Base-by-base conservation (phyloP, 2,888 invertebrate species). In the Tinea semifulvella region DNA sequence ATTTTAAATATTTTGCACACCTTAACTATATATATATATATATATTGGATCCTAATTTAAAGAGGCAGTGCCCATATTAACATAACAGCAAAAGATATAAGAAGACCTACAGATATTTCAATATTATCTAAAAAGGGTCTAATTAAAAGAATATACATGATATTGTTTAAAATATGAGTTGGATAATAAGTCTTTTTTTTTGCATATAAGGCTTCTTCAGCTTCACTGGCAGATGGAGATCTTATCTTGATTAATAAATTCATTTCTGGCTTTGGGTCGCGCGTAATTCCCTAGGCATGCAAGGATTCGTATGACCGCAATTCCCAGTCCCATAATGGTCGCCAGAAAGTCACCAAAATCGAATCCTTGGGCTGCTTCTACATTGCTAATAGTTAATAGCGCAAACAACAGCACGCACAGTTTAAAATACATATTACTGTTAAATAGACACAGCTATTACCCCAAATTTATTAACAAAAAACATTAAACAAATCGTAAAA, bases 251-350 rank as follows among this genome's bases (percentile, higher is more conserved):
- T 54, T 74, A 79, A 80, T 77, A 54, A 80, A 79, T 56, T 80
- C 80, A 51, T 79, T 77, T 55, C 79, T 68, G 36, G 84, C 83
- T 64, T 81, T 80, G 62, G 82, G 85, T 57, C 89, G 80, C 14
- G 88, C 88, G 59, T 88, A 88, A 52, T 85, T 86, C 26, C 88
- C 89, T 56, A 89, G 73, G 65, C 88, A 88, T 16, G 88, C 88
- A 44, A 88, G 74, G 47, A 88, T 82, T 54, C 86, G 86, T 47
- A 86, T 60, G 18, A 83, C 77, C 39, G 84, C 77, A 31, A 88
- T 81, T 35, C 84, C 72, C 28, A 88, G 55, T 1, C 88, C 88
- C 43, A 89, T 57, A 51, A 88, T 71, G 16, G 88, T 76, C 3
- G 88, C 89, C 50, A 88, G 57, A 49, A 86, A 86, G 63, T 88